Percentiles rank a stretch among this genome's conserved stretches.
Conservation (phyloP, 2,113 vertebrate species). For the Vicugna pacos region DNA sequence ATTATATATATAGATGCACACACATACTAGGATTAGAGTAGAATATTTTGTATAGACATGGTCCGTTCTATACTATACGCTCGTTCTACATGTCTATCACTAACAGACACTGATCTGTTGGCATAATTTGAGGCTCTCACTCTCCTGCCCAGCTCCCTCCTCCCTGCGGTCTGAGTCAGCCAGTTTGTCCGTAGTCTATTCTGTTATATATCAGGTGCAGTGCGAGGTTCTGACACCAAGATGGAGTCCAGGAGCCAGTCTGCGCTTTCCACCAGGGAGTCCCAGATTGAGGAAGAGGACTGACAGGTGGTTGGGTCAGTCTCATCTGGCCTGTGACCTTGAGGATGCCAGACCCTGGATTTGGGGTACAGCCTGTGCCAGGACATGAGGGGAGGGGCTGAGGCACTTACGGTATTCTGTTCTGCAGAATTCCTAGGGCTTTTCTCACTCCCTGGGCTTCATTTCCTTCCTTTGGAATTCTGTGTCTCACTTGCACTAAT, state of each 20-base stretch:
- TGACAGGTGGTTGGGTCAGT: background rate
- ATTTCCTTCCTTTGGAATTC: constrained; percentile 26
- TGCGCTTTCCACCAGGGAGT: background rate
- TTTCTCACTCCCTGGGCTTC: background rate
- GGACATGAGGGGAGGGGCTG: background rate
- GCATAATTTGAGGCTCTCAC: background rate
- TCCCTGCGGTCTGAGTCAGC: rapidly evolving
- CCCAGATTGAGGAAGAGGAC: background rate
- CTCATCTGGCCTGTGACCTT: background rate
- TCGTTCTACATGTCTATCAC: background rate
- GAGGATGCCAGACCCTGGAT: background rate
- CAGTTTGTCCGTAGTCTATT: background rate
- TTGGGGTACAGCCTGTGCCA: background rate
- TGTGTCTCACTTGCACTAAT: background rate
- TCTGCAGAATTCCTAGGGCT: background rate
- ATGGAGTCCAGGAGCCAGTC: background rate
- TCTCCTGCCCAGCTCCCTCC: background rate
- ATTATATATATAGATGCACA: background rate
- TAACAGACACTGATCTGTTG: background rate
- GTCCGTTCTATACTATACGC: background rate
- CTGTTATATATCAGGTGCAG: too few relatives aligned
- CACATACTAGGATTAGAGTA: background rate
- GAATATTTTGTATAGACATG: background rate
- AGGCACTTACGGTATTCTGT: background rate
- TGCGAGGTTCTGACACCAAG: background rate